Evolutionary conservation across 2,797 vertebrate genomes (phyloP), one percentile per base, ranked within the genome.

Genomic region (Sebastes nivosus): DNA sequence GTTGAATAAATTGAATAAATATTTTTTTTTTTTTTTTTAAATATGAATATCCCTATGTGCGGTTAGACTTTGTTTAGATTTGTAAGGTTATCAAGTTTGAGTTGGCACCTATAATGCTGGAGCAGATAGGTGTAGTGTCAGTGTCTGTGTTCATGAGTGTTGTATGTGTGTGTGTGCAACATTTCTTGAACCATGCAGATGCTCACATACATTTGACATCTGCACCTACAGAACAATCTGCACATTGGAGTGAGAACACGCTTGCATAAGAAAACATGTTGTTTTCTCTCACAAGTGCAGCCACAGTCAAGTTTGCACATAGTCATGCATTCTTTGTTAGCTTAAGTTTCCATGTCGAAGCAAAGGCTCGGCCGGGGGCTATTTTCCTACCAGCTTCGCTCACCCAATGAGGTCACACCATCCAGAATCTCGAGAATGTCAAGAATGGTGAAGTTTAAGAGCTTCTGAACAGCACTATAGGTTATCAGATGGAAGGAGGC

Each of bases 351-450:
- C 92, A 90, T 93, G 94, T 95, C 77, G 86, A 90, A 94, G 91
- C 93, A 93, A 89, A 92, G 90, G 82, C 87, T 92, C 79, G 8
- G 88, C 92, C 88, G 79, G 80, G 75, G 92, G 93, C 91, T 87
- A 87, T 95, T 94, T 95, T 95, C 91, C 91, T 84, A 88, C 86
- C 77, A 78, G 83, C 90, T 89, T 87, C 65, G 27, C 87, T 94
- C 88, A 87, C 86, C 91, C 94, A 94, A 92, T 94, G 94, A 95
- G 92, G 92, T 95, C 93, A 93, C 93, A 90, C 79, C 88, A 88
- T 83, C 77, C 87, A 94, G 88, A 92, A 95, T 95, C 89, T 57
- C 0, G 74, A 81, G 92, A 94, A 95, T 95, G 90, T 88, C 46
- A 89, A 92, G 93, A 93, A 95, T 94, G 93, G 77, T 18, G 7